Base-by-base conservation (phyloP, 2,797 vertebrate species). In the Tadarida brasiliensis region DNA sequence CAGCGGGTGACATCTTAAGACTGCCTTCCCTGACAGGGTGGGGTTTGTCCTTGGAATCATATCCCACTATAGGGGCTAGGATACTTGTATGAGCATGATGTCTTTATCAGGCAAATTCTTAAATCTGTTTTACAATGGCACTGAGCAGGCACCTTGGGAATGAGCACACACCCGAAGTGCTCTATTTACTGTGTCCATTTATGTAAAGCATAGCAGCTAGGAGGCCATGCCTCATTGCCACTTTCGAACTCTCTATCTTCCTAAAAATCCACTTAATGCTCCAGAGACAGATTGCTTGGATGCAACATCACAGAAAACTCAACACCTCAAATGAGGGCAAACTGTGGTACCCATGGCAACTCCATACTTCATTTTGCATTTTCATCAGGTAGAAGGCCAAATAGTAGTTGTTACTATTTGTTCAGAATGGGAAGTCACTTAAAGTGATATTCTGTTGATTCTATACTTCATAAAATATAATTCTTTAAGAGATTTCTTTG, bases 391-490 rank as follows among this genome's bases (percentile, higher is more conserved):
- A 61, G 54, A 30, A 0, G 1, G 78, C 51, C 39, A 91, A 11
- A 20, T 17, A 70, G 44, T 4, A 51, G 47, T 28, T 70, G 74
- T 76, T 71, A 91, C 49, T 65, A 73, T 87, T 86, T 92, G 81
- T 68, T 83, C 71, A 74, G 86, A 95, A 80, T 2, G n/a, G 16
- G n/a, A 83, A 96, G 86, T 78, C 35, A 88, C 80, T 88, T 78
- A 78, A 87, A 93, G 56, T 59, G 87, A 88, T 81, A 76, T 24
- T 95, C 63, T 83, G 82, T 70, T 78, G 74, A 96, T 82, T 92
- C 67, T n/a, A 76, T 57, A 74, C 24, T 26, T 97, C 33, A 87
- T 71, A 90, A 97, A 95, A 88, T 33, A 70, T 35, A 83, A 94
- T 89, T 86, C 67, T 35, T 70, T 51, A 95, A 59, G 84, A 81